phyloP scores from a whole-genome alignment of 2,113 vertebrate species.

The human (Homo sapiens) region DNA sequence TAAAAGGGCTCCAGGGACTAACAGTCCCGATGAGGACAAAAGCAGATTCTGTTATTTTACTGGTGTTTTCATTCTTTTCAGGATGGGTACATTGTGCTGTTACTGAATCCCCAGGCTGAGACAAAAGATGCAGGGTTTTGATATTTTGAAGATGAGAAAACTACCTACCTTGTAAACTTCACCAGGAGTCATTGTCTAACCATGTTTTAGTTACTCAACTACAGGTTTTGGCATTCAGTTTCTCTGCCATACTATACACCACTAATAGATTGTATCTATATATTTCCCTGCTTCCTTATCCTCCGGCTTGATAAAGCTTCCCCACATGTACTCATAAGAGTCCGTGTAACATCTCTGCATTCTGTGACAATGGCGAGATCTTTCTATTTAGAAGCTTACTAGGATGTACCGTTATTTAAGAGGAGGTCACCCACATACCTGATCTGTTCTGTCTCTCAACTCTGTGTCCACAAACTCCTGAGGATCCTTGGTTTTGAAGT shows the following conservation, averaged over 20 bases:
- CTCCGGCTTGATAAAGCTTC: background rate
- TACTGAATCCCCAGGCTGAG: background rate
- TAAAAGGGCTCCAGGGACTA: background rate
- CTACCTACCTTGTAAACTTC: background rate
- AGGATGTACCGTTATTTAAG: background rate
- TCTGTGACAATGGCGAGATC: background rate
- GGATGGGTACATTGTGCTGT: background rate
- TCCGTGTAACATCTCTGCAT: background rate
- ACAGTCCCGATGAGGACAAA: background rate
- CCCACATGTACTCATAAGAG: background rate
- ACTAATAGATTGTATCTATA: background rate
- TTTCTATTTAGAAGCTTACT: background rate
- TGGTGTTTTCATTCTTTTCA: background rate
- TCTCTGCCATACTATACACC: background rate
- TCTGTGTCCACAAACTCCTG: conserved; percentile 86
- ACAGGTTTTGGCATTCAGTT: background rate
- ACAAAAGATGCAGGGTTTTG: background rate
- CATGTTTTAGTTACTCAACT: background rate
- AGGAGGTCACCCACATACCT: conserved; percentile 78
- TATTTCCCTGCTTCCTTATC: background rate
- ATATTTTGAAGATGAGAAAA: background rate
- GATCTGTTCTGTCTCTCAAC: conserved; percentile 85
- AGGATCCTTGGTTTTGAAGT: conserved; percentile 87
- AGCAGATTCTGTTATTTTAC: background rate
- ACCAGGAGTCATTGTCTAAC: background rate